Evolutionary conservation across 1,140 invertebrate species (phyloP).

Genomic region (Charaxes varanes): DNA sequence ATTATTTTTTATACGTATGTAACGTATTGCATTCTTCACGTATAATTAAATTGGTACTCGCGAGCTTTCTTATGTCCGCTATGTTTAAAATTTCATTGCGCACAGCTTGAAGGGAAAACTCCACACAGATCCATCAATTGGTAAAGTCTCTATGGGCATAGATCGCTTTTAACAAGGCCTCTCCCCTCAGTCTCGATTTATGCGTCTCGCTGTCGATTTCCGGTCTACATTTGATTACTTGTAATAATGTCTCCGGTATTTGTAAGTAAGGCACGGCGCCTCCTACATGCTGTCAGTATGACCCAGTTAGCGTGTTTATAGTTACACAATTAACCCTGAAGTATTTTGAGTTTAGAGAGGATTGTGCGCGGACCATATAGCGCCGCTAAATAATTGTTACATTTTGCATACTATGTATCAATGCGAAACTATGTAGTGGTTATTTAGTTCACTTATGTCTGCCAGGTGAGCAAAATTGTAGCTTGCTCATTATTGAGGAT

Average conservation of each 20-base stretch:
- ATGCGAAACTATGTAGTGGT: no score
- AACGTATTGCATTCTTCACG: no score
- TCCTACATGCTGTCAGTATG: constrained; percentile 34
- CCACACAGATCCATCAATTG: background rate
- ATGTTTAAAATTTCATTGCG: no score
- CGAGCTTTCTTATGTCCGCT: no score
- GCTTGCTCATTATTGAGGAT: no score
- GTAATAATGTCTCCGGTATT: constrained; percentile 22
- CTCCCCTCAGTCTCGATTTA: constrained; percentile 5
- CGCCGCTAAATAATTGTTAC: background rate
- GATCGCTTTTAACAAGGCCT: no score
- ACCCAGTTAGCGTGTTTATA: constrained; percentile 42
- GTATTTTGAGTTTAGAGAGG: constrained; percentile 25
- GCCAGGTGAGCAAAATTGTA: no score
- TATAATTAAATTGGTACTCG: no score
- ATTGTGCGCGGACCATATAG: constrained; percentile 1
- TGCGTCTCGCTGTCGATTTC: constrained; percentile 3
- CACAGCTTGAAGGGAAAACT: no score
- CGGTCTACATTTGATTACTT: constrained; percentile 16
- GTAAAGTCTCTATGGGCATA: no score
- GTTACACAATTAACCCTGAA: constrained; percentile 39
- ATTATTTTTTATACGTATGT: no score
- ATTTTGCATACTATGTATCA: background rate
- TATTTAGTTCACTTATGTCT: no score
- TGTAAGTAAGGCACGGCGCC: constrained; percentile 23